Conservation (phyloP, 2,888 invertebrate species). For the Pheosia tremula region DNA sequence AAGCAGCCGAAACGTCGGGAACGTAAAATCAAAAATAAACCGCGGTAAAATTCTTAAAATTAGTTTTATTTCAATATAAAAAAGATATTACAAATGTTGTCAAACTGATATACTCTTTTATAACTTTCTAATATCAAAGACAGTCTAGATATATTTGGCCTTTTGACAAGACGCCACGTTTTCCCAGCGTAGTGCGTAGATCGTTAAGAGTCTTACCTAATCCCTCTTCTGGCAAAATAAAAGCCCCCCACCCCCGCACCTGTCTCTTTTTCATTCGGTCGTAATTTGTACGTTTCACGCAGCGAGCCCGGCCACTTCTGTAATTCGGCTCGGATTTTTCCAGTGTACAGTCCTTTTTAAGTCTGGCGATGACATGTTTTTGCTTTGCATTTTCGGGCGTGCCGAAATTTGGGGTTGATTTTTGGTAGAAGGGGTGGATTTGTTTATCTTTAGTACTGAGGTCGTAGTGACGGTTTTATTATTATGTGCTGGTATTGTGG, state of each 20-base stretch:
- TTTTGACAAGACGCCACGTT: background rate
- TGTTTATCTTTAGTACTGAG: background rate
- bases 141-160: no score
- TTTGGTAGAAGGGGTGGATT: background rate
- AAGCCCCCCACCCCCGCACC: slow-evolving; percentile 23
- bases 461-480: no score
- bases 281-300: slow-evolving; percentile 32
- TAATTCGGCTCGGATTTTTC: slow-evolving; percentile 8
- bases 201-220: slow-evolving; percentile 35
- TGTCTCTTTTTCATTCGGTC: slow-evolving; percentile 32
- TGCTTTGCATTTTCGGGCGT: background rate
- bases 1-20: no score
- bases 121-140: no score
- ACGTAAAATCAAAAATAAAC: no score
- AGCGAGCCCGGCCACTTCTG: slow-evolving; percentile 5
- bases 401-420: background rate
- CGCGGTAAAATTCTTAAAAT: no score
- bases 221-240: slow-evolving; percentile 41
- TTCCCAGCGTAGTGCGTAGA: slow-evolving; percentile 19
- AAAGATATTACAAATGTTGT: no score
- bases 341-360: background rate
- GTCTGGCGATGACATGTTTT: background rate
- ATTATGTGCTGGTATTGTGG: no score
- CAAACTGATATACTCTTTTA: no score
- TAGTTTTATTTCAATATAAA: no score